Evolutionary conservation across 2,113 vertebrate genomes (phyloP), one percentile per base, ranked within the genome.

Genomic region (Tragelaphus imberbis): DNA sequence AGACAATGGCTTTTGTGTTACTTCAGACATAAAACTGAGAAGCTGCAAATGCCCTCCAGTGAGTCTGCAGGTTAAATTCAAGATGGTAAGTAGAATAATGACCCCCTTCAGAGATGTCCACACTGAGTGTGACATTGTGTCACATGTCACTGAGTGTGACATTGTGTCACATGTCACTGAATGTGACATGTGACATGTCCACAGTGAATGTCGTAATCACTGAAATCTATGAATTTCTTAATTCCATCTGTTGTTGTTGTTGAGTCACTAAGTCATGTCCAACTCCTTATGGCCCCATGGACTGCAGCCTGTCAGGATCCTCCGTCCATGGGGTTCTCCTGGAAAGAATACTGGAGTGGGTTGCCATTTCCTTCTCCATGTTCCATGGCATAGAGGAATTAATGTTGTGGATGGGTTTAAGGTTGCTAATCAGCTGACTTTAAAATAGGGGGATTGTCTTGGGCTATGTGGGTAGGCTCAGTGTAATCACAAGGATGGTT

Each of bases 151-250:
- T 49, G 49, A 49, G 3, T 49, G 49, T 49, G 49, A 49, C 49
- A 49, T 49, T n/a, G n/a, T 49, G 49, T 49, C 49, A 49, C 49
- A 49, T 13, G 49, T 49, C 49, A 12, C 49, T 49, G 49, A 49
- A 12, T 49, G 49, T 49, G 49, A 49, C 49, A 49, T 49, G 49
- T 49, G 49, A 49, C 49, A 49, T 49, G 49, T 49, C 49, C 49
- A 49, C 49, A 49, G 49, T 49, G 49, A 49, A 49, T 49, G 49
- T 77, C 36, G 30, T 47, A 53, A 61, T 82, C 2, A 6, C 12
- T 30, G 8, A 33, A 82, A 56, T 86, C 65, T 91, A 5, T 92
- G 33, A n/a, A n/a, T 91, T 40, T 61, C 53, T 93, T 85, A 87
- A 27, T 23, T 40, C 36, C n/a, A 6, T 75, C 19, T 75, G 19